These are phyloP conservation scores for Apamea anceps DNA, from an alignment of 2,888 invertebrate species.

Conservation along the genomic window DNA sequence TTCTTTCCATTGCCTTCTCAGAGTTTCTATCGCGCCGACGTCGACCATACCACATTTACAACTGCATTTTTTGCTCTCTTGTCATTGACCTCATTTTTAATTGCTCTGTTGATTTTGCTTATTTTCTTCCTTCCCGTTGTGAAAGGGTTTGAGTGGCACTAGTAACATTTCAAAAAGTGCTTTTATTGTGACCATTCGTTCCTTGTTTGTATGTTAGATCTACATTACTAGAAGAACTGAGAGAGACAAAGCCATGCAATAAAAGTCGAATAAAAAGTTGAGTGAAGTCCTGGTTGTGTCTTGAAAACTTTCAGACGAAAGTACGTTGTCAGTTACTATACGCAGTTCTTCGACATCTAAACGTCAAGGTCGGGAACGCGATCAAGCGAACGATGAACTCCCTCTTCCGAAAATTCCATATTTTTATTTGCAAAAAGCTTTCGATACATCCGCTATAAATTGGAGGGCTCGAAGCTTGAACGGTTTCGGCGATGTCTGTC, in stretches of 20 bases:
- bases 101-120: conserved; percentile 55
- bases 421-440: conserved; percentile 76
- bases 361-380: conserved; percentile 70
- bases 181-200: conserved; percentile 31
- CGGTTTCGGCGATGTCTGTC: conserved; percentile 70
- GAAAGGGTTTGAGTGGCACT: conserved; percentile 15
- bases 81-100: conserved; percentile 67
- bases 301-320: conserved; percentile 52
- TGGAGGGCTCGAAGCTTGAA: conserved; percentile 75
- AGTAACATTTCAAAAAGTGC: conserved; percentile 8
- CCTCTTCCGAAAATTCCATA: conserved; percentile 69
- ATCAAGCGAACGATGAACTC: conserved; percentile 76
- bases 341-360: conserved; percentile 58
- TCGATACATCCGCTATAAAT: conserved; percentile 80
- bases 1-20: conserved; percentile 71
- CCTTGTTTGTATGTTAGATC: conserved; percentile 27
- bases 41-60: conserved; percentile 54
- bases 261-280: conserved; percentile 42
- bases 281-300: conserved; percentile 26
- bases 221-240: conserved; percentile 30
- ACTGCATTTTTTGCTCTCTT: conserved; percentile 62
- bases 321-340: conserved; percentile 26
- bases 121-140: conserved; percentile 23
- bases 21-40: conserved; percentile 49
- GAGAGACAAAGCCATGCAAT: conserved; percentile 26